These are phyloP conservation scores for Setipinna tenuifilis DNA, from an alignment of 2,797 vertebrate genomes.

Conservation along the genomic window DNA sequence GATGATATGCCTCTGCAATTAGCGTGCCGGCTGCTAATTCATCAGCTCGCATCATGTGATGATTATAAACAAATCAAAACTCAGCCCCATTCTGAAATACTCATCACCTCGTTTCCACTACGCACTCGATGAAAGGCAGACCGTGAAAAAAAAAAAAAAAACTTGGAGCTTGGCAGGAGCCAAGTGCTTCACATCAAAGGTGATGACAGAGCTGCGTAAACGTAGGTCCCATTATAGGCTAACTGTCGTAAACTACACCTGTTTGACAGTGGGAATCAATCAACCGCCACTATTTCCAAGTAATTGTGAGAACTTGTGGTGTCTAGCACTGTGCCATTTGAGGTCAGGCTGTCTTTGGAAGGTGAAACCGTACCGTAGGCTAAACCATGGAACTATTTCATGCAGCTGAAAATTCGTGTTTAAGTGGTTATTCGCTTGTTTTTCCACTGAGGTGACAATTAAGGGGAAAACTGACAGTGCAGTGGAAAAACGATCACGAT, in stretches of 20 bases:
- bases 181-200: slow-evolving; percentile 13
- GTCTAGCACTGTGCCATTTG: not conserved
- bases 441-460: slow-evolving; percentile 3
- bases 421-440: not conserved
- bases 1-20: not conserved
- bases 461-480: not conserved
- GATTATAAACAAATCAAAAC: slow-evolving; percentile 2
- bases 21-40: not conserved
- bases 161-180: not conserved
- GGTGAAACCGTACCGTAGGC: not conserved
- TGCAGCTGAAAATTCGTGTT: not conserved
- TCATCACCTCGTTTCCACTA: slow-evolving; percentile 44
- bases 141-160: not conserved
- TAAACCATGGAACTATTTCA: not conserved
- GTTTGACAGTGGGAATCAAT: slow-evolving; percentile 5
- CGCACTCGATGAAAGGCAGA: not conserved
- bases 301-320: not conserved
- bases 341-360: not conserved
- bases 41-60: not conserved
- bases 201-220: not conserved
- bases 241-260: not conserved
- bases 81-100: slow-evolving; percentile 19
- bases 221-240: not conserved
- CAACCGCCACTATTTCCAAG: not conserved
- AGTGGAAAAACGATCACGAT: slow-evolving; percentile 8